Percentiles rank a stretch among this genome's conserved stretches.
Conservation (phyloP, 1,140 invertebrate genomes). For the Drosophila biarmipes region DNA sequence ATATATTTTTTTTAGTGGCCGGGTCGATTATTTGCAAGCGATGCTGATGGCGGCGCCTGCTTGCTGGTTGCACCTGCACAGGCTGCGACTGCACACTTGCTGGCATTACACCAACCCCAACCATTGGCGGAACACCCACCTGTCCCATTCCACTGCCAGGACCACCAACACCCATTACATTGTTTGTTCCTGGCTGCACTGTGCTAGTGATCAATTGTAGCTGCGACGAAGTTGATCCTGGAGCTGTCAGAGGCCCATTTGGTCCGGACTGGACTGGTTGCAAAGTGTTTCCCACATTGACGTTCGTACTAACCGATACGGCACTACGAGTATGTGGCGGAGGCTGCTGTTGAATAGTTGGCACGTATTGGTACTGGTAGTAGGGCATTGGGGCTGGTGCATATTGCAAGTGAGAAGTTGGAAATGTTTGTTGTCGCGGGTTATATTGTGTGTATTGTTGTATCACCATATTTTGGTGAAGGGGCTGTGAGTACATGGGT, state of each 20-base stretch:
- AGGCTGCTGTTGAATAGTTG: slow-evolving; percentile 57
- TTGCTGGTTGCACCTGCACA: slow-evolving; percentile 44
- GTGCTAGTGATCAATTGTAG: slow-evolving; percentile 59
- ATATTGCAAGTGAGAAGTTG: slow-evolving; percentile 66
- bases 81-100: slow-evolving; percentile 50
- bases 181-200: slow-evolving; percentile 60
- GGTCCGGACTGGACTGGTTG: slow-evolving; percentile 66
- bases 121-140: slow-evolving; percentile 65
- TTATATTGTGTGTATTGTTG: slow-evolving; percentile 64
- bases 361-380: slow-evolving; percentile 70
- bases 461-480: slow-evolving; percentile 60
- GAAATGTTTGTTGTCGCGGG: slow-evolving; percentile 67
- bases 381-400: slow-evolving; percentile 52
- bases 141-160: slow-evolving; percentile 52
- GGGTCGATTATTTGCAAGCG: slow-evolving; percentile 78
- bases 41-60: slow-evolving; percentile 65
- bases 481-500: slow-evolving; percentile 61
- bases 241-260: slow-evolving; percentile 63
- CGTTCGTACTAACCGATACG: slow-evolving; percentile 62
- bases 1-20: slow-evolving; percentile 74
- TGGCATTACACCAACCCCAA: slow-evolving; percentile 64
- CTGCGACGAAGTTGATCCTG: slow-evolving; percentile 58
- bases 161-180: slow-evolving; percentile 59
- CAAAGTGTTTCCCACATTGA: slow-evolving; percentile 64
- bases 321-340: slow-evolving; percentile 62